These are phyloP conservation scores for Xestia xanthographa DNA, from an alignment of 2,888 invertebrate genomes.

Conservation along the genomic window DNA sequence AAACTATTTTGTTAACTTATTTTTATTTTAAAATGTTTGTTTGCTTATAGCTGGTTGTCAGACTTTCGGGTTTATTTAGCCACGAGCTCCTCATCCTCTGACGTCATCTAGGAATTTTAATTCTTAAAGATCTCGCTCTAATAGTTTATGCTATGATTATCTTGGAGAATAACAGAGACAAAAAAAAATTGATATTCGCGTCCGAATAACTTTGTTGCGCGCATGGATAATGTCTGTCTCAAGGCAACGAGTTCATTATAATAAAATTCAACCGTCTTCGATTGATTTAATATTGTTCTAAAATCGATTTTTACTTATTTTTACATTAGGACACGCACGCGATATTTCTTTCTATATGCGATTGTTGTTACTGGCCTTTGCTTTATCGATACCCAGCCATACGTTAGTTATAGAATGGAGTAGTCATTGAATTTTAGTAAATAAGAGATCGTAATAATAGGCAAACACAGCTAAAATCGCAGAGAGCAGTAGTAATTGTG, in stretches of 20 bases:
- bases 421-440: background rate
- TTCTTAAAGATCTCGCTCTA: background rate
- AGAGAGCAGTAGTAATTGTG: background rate
- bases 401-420: background rate
- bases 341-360: background rate
- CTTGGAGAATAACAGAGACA: background rate
- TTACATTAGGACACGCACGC: background rate
- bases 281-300: background rate
- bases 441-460: background rate
- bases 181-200: background rate
- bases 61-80: background rate
- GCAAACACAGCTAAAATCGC: background rate
- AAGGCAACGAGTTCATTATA: too few relatives aligned
- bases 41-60: background rate
- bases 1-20: too few relatives aligned
- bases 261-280: background rate
- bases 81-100: background rate
- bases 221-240: background rate
- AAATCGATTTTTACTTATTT: background rate
- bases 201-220: background rate
- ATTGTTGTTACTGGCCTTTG: background rate
- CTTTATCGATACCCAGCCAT: background rate
- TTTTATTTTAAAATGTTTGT: too few relatives aligned
- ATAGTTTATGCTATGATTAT: slow-evolving; percentile 5
- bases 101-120: background rate